Base-by-base conservation (phyloP, 2,113 vertebrate species). In the Cebidichthys violaceus region DNA sequence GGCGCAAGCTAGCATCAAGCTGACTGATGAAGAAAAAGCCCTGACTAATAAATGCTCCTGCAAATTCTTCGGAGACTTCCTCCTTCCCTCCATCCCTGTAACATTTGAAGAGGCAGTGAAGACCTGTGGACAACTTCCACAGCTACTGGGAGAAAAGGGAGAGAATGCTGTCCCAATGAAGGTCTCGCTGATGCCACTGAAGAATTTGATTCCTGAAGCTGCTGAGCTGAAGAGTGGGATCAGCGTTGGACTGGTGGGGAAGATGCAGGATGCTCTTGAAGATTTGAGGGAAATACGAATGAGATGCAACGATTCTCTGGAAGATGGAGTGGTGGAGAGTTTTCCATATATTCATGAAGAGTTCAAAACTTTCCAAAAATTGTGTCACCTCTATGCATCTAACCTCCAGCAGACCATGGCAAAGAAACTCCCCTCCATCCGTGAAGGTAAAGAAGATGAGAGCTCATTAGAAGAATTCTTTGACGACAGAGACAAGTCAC, bases 41-140 rank as follows among this genome's bases (percentile, higher is more conserved):
- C 11, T 83, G 57, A 83, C 50, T 2, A 1, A 82, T 0, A 67
- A 57, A 10, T 77, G 85, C 0, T 47, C 72, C 69, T 87, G 85
- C 37, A 87, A 43, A 18, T 85, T 77, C 52, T 37, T 64, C 0
- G 66, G 83, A 43, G 86, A 85, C 29, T 66, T 79, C 0, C 4
- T 37, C 29, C 75, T 78, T 9, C n/a, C n/a, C n/a, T n/a, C n/a
- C 27, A 84, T 74, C 69, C 81, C 70, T 31, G 3, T 0, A n/a
- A 59, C 62, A 2, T 84, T 77, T 66, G 3, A 37, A 65, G 62
- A 77, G 0, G 82, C 82, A 24, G 33, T 84, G 52, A 13, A 62
- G 45, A 50, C 71, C 0, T 82, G 75, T 4, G 2, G 1, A 2
- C 2, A 82, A 9, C 79, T 85, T 39, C 82, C 82, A 20, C 22